A percentile compares a stretch with the other conserved stretches of the same genome.
Conservation (phyloP, 2,797 vertebrate species). For the Acrocephalus scirpaceus region DNA sequence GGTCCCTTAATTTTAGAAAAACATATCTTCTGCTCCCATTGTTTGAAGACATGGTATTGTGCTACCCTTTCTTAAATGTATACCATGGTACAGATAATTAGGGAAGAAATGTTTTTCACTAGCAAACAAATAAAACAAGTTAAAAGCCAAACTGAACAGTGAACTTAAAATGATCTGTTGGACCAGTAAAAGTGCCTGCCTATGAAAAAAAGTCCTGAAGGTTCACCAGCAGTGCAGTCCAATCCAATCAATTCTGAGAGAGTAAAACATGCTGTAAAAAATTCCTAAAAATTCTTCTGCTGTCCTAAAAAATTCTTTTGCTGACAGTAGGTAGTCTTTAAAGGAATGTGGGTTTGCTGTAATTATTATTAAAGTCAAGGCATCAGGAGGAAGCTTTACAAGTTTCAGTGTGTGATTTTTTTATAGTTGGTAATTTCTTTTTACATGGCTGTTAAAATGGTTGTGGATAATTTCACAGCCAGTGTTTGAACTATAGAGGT, state of each 20-base stretch:
- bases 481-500: not conserved
- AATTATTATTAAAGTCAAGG: not conserved
- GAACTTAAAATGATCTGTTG: not conserved
- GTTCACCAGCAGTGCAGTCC: not conserved
- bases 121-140: not conserved
- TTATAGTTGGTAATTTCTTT: not conserved
- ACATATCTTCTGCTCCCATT: fast-evolving
- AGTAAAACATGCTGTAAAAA: not conserved
- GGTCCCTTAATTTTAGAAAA: not conserved
- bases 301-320: not conserved
- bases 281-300: not conserved
- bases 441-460: not conserved
- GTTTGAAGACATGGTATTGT: not conserved
- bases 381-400: not conserved
- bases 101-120: not conserved
- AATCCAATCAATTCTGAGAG: not conserved
- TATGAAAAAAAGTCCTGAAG: not conserved
- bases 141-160: not conserved
- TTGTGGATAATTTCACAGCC: not conserved
- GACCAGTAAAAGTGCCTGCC: constrained; percentile 50
- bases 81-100: not conserved
- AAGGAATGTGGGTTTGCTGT: not conserved
- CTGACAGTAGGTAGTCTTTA: constrained; percentile 11
- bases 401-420: not conserved
- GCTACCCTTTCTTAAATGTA: not conserved